Evolutionary conservation across 64 coral and sea anemone species (phyloP).

Genomic region (Pocillopora verrucosa): DNA sequence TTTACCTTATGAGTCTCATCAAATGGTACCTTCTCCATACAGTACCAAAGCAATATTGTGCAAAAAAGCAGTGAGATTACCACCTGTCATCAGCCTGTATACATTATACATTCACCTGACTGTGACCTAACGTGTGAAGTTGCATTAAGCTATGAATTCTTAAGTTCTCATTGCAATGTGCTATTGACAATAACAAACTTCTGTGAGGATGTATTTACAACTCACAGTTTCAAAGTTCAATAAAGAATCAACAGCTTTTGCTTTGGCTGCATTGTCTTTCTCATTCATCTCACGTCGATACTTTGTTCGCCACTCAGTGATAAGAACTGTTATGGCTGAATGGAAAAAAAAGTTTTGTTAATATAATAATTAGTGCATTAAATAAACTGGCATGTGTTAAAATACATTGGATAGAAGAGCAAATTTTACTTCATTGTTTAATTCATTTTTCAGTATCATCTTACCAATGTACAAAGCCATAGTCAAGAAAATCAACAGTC

Average conservation of each 20-base stretch:
- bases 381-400: background rate
- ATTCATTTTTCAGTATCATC: background rate
- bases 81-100: too few relatives aligned
- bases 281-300: constrained; percentile 89
- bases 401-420: too few relatives aligned
- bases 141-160: too few relatives aligned
- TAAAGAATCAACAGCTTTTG: constrained; percentile 96
- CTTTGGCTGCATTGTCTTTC: constrained; percentile 93
- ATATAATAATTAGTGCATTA: background rate
- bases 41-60: too few relatives aligned
- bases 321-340: constrained; percentile 67
- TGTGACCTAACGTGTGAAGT: too few relatives aligned
- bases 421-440: too few relatives aligned
- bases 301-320: constrained; percentile 98
- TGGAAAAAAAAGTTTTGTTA: background rate
- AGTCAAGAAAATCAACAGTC: constrained; percentile 70
- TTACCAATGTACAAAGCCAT: constrained; percentile 79
- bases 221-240: constrained; percentile 99
- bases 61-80: too few relatives aligned
- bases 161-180: too few relatives aligned
- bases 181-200: background rate
- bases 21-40: too few relatives aligned
- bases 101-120: too few relatives aligned
- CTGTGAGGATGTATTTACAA: background rate
- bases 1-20: too few relatives aligned